Evolutionary conservation across 2,888 invertebrate species (phyloP), one percentile per base, ranked within the genome.

Genomic region (Pediacus dermestoides): DNA sequence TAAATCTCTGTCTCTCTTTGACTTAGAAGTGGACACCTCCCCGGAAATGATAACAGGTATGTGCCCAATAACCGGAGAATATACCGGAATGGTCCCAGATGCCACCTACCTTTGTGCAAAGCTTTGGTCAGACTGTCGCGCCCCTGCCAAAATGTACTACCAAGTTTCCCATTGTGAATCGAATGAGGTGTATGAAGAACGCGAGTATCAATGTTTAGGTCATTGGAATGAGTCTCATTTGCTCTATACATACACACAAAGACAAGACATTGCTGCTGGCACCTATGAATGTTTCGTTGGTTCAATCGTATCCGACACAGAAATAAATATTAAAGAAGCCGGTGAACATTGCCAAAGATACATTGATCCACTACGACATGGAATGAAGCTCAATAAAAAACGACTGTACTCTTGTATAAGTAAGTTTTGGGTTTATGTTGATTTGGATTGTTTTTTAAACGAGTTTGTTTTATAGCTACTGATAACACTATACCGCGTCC

Each of bases 281-380:
- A 72, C 74, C 1, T 80, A 78, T 55, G 81, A 82, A 62, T 82
- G 81, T 57, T 81, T 81, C 58, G 80, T 81, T 13, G 81, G 81
- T 6, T 67, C 74, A 10, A 78, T 78, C 34, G 70, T 76, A 8
- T 71, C 74, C 11, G 74, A 76, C 21, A 73, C 74, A 23, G 76
- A 78, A 50, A 77, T 81, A 47, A 78, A 74, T 55, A 81, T 82
- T 39, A 78, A 76, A 55, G 82, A 82, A 67, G 81, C 81, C 13
- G 81, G 81, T 0, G 77, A 77, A 53, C 76, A 77, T 53, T 82
- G 82, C 53, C 74, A 76, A 48, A 67, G 80, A 43, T 70, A 74
- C 44, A 73, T 78, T 16, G 74, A 80, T 61, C 78, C 80, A 1
- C 65, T 73, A 30, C 68, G 64, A 18, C 72, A 74, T 54, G 81